Conservation (phyloP, 2,113 vertebrate species). For the Prietella phreatophila region DNA sequence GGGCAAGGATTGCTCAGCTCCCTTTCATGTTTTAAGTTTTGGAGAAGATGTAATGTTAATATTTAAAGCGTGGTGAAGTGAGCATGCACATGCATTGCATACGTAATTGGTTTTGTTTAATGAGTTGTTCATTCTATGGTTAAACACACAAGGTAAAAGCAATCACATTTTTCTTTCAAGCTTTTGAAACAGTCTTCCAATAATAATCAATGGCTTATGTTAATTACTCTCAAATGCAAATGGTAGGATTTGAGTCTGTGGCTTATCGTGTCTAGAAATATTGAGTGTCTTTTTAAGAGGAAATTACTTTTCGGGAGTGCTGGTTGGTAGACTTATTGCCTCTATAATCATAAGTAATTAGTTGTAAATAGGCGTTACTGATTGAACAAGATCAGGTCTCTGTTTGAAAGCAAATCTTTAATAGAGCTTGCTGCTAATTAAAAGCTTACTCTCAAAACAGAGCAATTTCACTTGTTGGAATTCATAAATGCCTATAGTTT, state of each 20-base stretch:
- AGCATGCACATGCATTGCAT: neutral
- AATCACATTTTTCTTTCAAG: neutral
- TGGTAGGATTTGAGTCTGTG: constrained; percentile 9
- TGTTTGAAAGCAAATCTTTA: neutral
- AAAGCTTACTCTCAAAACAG: neutral
- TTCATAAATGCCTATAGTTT: neutral
- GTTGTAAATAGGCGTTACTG: neutral
- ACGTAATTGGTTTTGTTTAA: neutral
- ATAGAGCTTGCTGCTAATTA: neutral
- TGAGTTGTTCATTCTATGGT: neutral
- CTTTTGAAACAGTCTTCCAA: neutral
- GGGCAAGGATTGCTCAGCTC: neutral
- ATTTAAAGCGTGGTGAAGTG: constrained; percentile 8
- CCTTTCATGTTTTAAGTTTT: constrained; percentile 4
- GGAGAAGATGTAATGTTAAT: constrained; percentile 5
- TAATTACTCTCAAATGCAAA: constrained; percentile 6
- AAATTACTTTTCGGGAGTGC: neutral
- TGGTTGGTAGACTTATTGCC: constrained; percentile 3
- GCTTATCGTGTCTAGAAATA: neutral
- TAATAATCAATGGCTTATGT: neutral
- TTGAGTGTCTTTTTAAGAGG: neutral
- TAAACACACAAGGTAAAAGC: neutral
- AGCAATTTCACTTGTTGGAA: neutral
- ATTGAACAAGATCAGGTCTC: neutral
- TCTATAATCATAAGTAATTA: neutral